These are phyloP conservation scores for Tragelaphus oryx DNA, from an alignment of 2,797 vertebrate species.

Conservation along the genomic window DNA sequence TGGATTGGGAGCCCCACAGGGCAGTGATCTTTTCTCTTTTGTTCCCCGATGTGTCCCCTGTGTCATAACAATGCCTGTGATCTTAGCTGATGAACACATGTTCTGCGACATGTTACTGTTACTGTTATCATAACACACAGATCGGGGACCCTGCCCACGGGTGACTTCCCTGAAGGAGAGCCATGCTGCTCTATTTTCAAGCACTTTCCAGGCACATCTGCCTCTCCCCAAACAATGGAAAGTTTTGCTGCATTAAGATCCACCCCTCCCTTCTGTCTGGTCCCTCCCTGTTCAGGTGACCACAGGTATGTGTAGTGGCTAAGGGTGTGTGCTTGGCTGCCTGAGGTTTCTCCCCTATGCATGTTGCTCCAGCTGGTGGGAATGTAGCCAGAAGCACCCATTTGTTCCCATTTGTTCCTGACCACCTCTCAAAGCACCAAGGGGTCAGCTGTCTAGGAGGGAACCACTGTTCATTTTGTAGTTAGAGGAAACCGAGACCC, in stretches of 20 bases:
- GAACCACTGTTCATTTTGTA: neutral
- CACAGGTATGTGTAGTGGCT: neutral
- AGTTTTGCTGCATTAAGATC: too few relatives aligned
- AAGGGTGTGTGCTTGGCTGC: neutral
- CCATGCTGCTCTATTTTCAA: neutral
- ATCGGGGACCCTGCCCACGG: neutral
- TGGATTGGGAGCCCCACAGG: too few relatives aligned
- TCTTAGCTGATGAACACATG: neutral
- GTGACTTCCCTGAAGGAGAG: neutral
- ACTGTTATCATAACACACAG: too few relatives aligned
- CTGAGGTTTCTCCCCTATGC: neutral
- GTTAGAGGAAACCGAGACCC: neutral
- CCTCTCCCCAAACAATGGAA: neutral
- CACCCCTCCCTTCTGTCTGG: too few relatives aligned
- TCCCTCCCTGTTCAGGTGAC: neutral
- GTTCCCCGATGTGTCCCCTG: neutral
- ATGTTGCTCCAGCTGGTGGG: too few relatives aligned
- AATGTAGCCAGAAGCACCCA: too few relatives aligned
- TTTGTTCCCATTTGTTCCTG: too few relatives aligned
- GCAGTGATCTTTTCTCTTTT: neutral
- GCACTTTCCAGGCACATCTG: too few relatives aligned
- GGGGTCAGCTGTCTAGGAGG: neutral
- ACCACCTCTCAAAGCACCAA: too few relatives aligned
- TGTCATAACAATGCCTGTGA: neutral
- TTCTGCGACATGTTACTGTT: neutral